Evolutionary conservation across 2,888 invertebrate species (phyloP).

Genomic region (Aspidiotus rigidus): DNA sequence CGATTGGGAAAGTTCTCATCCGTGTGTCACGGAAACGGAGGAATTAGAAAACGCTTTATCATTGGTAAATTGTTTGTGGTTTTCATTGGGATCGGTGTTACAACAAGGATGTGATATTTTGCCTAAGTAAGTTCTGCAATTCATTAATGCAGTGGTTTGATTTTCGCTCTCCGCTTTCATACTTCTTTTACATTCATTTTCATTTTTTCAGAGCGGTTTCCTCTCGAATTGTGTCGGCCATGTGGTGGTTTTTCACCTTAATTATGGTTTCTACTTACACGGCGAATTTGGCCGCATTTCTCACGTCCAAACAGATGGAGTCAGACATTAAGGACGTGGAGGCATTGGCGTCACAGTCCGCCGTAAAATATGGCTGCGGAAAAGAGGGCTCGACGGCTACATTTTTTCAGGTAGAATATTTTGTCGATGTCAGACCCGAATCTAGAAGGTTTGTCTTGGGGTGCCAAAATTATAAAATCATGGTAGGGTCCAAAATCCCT

Average conservation of each 20-base stretch:
- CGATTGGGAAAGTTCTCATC: constrained; percentile 51
- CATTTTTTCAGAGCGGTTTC: constrained; percentile 61
- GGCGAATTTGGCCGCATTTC: constrained; percentile 86
- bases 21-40: constrained; percentile 47
- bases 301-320: constrained; percentile 82
- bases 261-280: constrained; percentile 90
- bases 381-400: constrained; percentile 76
- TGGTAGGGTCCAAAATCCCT: neutral
- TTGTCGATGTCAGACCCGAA: neutral
- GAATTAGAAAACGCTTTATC: constrained; percentile 50
- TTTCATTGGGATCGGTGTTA: constrained; percentile 50
- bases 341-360: constrained; percentile 85
- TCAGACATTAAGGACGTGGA: constrained; percentile 83
- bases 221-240: constrained; percentile 75
- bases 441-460: too few relatives aligned
- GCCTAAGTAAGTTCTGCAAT: constrained; percentile 43
- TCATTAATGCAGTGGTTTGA: neutral
- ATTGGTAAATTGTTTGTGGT: constrained; percentile 52
- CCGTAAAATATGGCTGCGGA: constrained; percentile 93
- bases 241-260: constrained; percentile 90
- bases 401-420: constrained; percentile 67
- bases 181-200: constrained; percentile 5
- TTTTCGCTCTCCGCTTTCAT: too few relatives aligned
- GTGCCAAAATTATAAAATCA: neutral
- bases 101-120: constrained; percentile 51